These are phyloP conservation scores for Ophioninae sp. DNA, from an alignment of 2,888 invertebrate genomes.

Conservation along the genomic window DNA sequence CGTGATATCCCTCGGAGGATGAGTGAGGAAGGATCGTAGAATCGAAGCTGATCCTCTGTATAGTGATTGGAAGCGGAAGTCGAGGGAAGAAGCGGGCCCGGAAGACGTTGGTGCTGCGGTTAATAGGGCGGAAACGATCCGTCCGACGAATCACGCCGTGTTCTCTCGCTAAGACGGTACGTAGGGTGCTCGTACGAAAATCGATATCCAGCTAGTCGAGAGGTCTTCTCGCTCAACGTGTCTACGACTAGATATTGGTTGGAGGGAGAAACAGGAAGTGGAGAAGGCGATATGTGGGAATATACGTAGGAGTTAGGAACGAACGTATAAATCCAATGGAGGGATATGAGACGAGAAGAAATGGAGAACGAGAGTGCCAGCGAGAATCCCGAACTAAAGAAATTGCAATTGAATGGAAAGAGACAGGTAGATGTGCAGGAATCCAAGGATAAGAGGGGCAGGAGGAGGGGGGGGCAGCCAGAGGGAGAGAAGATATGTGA, in stretches of 20 bases:
- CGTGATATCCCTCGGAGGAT: not conserved
- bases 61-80: conserved; percentile 65
- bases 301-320: conserved; percentile 18
- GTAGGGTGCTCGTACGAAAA: conserved; percentile 40
- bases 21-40: conserved; percentile 11
- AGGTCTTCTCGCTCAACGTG: conserved; percentile 47
- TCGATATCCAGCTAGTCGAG: conserved; percentile 58
- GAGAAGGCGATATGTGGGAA: conserved; percentile 28
- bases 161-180: conserved; percentile 39
- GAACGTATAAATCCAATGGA: conserved; percentile 48
- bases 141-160: conserved; percentile 62
- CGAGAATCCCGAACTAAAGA: conserved; percentile 31
- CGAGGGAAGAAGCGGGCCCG: conserved; percentile 58
- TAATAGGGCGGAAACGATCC: conserved; percentile 67
- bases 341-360: conserved; percentile 32
- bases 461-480: conserved; percentile 21
- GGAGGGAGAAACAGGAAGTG: conserved; percentile 11
- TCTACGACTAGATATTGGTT: conserved; percentile 36
- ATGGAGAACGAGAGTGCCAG: conserved; percentile 21
- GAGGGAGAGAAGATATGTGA: not conserved
- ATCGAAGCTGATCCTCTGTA: conserved; percentile 41
- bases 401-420: conserved; percentile 46
- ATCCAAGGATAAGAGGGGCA: not conserved
- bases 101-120: conserved; percentile 64
- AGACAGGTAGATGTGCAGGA: conserved; percentile 4